phyloP scores from a whole-genome alignment of 2,113 vertebrate genomes.

The Fregata magnificens region DNA sequence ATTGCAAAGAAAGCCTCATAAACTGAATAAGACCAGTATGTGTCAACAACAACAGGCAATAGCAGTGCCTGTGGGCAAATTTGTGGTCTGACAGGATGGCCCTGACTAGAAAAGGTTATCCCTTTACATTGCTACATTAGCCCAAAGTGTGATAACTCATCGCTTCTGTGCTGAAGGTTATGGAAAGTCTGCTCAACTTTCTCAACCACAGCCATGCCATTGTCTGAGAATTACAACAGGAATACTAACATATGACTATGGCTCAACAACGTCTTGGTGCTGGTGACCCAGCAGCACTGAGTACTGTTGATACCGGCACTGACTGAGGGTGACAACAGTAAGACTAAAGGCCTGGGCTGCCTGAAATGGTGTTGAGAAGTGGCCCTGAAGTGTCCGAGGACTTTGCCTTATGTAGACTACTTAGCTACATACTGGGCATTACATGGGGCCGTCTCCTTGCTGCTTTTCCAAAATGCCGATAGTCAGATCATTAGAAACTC shows the following conservation, averaged over 20 bases:
- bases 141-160: background rate
- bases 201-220: background rate
- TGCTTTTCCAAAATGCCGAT: background rate
- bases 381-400: background rate
- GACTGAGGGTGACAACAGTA: background rate
- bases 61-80: background rate
- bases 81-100: background rate
- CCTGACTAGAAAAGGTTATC: background rate
- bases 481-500: background rate
- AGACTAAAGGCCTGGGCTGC: background rate
- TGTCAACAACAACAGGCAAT: background rate
- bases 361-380: fast-evolving
- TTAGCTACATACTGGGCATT: background rate
- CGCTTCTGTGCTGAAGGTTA: background rate
- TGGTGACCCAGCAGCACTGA: background rate
- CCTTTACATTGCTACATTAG: background rate
- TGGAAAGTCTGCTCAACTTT: background rate
- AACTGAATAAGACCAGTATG: background rate
- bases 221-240: background rate
- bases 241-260: background rate
- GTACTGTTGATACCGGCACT: background rate
- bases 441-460: background rate
- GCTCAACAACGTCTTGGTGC: background rate
- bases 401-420: background rate
- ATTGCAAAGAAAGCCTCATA: background rate